Evolutionary conservation across 1,140 invertebrate genomes (phyloP), one percentile per base, ranked within the genome.

Genomic region (Atta texana): DNA sequence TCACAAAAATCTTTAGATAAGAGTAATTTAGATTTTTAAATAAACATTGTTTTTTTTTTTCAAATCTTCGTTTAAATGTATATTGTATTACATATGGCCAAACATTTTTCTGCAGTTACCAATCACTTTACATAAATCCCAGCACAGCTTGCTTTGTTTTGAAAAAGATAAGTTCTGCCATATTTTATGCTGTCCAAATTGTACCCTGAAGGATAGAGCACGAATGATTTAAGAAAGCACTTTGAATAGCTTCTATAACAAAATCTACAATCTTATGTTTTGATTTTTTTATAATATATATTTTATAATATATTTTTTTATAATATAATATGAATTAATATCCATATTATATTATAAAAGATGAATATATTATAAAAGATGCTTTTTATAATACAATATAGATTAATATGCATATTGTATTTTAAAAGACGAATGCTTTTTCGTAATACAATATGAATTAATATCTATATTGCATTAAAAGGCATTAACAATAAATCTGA

Each of bases 61-160:
- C 21, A 81, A 84, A 69, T 84, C 18, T n/a, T 69, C 57, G 69
- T 74, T 84, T 51, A 34, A 84, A 75, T 61, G 55, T 84, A 84
- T 51, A 72, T 74, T 82, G 53, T 82, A 72, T 72, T 59, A 82
- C 61, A 84, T 61, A 82, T 74, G 55, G 80, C 39, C 55, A 84
- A 57, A 81, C 51, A 81, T 71, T 77, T 77, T 76, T 81, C 77
- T 84, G 69, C 80, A 84, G 80, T 57, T 84, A 84, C 39, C 55
- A 39, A 82, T 84, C 69, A 84, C 80, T 82, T 74, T 82, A 74
- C 69, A 57, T 84, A 84, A 74, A 84, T 84, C 80, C 39, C 80
- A 84, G 80, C 80, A 84, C 80, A 84, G 55, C 69, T 82, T 82
- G 69, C 51, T 82, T 82, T 84, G 75, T 84, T 84, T 84, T 74